Evolutionary conservation across 2,113 vertebrate genomes (phyloP).

Genomic region (Callocephalon fimbriatum): DNA sequence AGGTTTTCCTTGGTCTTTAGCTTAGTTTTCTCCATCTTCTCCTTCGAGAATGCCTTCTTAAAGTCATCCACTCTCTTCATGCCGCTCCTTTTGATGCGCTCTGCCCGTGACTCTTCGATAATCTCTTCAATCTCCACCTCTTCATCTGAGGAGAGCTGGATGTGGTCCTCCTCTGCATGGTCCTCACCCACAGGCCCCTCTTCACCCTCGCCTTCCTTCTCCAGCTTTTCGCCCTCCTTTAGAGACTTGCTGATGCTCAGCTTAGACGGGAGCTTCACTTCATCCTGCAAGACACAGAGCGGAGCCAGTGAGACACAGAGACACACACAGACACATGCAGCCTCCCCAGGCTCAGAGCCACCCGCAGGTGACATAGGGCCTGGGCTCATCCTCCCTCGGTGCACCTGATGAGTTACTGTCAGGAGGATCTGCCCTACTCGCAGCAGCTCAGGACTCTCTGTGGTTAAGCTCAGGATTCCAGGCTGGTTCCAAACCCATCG

Average conservation of each 20-base stretch:
- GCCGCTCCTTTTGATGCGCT: constrained; percentile 90
- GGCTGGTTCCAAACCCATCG: not conserved
- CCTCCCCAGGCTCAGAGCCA: not conserved
- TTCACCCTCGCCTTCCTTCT: constrained; percentile 80
- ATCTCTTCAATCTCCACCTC: constrained; percentile 95
- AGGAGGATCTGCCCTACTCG: not conserved
- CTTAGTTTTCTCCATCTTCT: constrained; percentile 93
- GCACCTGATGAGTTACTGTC: not conserved
- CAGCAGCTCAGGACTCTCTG: not conserved
- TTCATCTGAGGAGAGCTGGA: constrained; percentile 88
- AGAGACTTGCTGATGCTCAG: constrained; percentile 87
- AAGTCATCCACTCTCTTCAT: constrained; percentile 92
- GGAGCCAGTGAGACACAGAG: constrained; percentile 13
- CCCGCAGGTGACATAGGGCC: not conserved
- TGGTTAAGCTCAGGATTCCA: not conserved
- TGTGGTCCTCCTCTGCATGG: constrained; percentile 76
- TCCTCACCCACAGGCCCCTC: constrained; percentile 79
- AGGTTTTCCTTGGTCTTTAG: constrained; percentile 93
- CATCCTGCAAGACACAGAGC: constrained; percentile 81
- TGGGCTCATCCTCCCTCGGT: not conserved
- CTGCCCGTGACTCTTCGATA: constrained; percentile 92
- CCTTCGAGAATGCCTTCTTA: constrained; percentile 97
- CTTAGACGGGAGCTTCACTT: constrained; percentile 89
- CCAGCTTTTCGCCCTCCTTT: constrained; percentile 78
- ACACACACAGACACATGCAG: accelerated